Percentiles rank a stretch among this genome's conserved stretches.
phyloP scores from a whole-genome alignment of 2,797 vertebrate species.

The Crypturellus tataupa region DNA sequence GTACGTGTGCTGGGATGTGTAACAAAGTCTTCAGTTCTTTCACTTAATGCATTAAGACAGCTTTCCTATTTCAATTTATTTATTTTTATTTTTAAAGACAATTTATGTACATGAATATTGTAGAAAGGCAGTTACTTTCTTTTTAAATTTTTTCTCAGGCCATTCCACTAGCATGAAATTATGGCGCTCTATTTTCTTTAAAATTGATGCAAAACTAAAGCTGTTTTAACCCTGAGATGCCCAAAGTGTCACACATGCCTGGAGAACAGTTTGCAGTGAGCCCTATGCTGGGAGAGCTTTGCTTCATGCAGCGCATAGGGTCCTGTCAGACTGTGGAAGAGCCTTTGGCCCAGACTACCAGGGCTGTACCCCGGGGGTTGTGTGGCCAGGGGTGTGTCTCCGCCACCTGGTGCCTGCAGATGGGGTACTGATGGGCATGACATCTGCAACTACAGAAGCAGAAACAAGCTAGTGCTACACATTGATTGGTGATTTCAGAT shows the following conservation, averaged over 20 bases:
- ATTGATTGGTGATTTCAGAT: not conserved
- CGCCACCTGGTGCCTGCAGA: not conserved
- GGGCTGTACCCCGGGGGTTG: not conserved
- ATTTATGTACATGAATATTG: not conserved
- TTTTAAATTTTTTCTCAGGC: not conserved
- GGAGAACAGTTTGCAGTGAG: not conserved
- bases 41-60: not conserved
- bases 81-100: not conserved
- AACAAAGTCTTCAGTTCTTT: not conserved
- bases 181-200: not conserved
- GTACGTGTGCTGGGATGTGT: not conserved
- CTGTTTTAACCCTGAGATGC: not conserved
- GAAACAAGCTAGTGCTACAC: not conserved
- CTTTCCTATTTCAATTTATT: not conserved
- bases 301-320: fast-evolving
- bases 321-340: not conserved
- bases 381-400: not conserved
- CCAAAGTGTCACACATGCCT: fast-evolving
- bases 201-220: not conserved
- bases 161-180: not conserved
- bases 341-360: too few species aligned
- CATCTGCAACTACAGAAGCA: not conserved
- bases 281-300: not conserved
- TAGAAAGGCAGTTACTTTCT: not conserved
- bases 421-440: fast-evolving